Evolutionary conservation across 2,113 vertebrate genomes (phyloP).

Genomic region (Eretmochelys imbricata): DNA sequence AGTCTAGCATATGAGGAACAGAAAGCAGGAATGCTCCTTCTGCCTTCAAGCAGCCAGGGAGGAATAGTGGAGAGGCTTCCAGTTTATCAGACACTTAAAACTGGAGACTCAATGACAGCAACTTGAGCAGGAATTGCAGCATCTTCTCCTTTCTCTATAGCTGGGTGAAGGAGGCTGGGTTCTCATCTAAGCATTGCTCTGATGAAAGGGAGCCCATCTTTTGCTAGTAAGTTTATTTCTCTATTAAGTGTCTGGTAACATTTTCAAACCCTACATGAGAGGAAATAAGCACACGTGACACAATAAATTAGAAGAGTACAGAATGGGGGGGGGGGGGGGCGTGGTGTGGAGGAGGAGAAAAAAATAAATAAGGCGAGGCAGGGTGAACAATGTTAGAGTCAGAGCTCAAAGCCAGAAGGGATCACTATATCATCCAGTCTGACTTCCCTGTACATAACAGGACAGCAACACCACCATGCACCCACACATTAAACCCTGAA

Average conservation of each 20-base stretch:
- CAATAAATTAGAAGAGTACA: fast-evolving
- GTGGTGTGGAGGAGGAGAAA: no score
- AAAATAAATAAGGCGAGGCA: no score
- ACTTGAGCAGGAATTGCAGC: not conserved
- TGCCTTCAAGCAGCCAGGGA: not conserved
- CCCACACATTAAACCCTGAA: no score
- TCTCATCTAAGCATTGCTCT: not conserved
- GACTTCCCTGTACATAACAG: no score
- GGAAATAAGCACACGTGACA: not conserved
- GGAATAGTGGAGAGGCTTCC: not conserved
- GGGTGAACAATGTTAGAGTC: no score
- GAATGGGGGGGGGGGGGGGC: no score
- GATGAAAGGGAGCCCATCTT: not conserved
- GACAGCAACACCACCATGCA: no score
- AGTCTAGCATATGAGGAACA: not conserved
- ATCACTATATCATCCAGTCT: no score
- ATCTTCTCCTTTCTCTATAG: not conserved
- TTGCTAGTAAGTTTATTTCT: not conserved
- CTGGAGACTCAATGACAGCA: not conserved
- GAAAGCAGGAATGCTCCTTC: not conserved
- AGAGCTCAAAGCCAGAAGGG: no score
- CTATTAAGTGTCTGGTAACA: not conserved
- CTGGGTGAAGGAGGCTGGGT: not conserved
- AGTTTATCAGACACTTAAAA: not conserved
- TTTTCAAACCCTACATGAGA: not conserved